These are phyloP conservation scores for Brenthis ino DNA, from an alignment of 2,888 invertebrate species.

Conservation along the genomic window DNA sequence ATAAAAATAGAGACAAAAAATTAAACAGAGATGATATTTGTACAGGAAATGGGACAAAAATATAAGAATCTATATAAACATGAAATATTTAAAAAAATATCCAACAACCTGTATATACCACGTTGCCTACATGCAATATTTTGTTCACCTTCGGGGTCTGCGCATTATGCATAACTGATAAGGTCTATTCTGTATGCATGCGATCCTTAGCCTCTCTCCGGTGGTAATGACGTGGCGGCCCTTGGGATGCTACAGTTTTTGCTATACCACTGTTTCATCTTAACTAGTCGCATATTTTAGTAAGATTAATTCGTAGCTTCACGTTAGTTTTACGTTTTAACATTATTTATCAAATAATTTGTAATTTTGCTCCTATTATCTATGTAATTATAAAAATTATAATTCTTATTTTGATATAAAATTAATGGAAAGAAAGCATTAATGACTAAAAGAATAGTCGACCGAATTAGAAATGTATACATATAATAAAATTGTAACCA, in stretches of 20 bases:
- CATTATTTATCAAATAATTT: no score
- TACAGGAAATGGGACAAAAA: no score
- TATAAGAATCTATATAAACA: no score
- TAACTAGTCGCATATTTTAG: slow-evolving; percentile 27
- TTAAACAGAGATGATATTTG: no score
- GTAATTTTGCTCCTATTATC: no score
- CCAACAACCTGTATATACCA: slow-evolving; percentile 47
- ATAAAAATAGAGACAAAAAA: no score
- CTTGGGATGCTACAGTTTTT: slow-evolving; percentile 59
- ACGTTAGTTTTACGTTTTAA: not conserved
- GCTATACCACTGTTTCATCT: slow-evolving; percentile 43
- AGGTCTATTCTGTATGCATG: slow-evolving; percentile 81
- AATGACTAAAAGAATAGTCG: no score
- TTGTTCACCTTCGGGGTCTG: slow-evolving; percentile 80
- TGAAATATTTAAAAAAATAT: slow-evolving; percentile 12
- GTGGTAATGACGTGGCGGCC: slow-evolving; percentile 66
- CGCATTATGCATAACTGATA: slow-evolving; percentile 83
- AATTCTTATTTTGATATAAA: no score
- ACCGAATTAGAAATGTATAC: no score
- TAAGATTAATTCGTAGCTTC: slow-evolving; percentile 6
- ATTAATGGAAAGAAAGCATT: no score
- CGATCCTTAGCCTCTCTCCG: slow-evolving; percentile 69
- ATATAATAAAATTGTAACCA: no score
- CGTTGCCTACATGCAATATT: slow-evolving; percentile 65
- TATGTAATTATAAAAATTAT: no score